Percentiles rank a stretch among this genome's conserved stretches.
These are phyloP conservation scores for Amblyopsis rosae DNA, from an alignment of 2,113 vertebrate genomes.

Conservation along the genomic window DNA sequence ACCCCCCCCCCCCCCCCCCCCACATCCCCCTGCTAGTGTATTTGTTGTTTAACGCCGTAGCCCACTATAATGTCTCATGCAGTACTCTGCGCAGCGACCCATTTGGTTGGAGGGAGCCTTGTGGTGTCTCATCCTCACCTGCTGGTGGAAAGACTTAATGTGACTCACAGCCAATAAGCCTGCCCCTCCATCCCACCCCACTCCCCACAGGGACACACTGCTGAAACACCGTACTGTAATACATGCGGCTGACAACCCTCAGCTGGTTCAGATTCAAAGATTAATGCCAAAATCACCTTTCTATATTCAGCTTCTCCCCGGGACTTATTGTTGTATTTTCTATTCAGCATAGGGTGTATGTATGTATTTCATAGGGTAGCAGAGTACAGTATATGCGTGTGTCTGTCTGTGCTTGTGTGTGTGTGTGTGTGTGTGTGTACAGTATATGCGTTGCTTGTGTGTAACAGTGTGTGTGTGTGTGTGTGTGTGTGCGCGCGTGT, in stretches of 20 bases:
- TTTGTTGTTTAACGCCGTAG: slow-evolving; percentile 44
- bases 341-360: too few relatives aligned
- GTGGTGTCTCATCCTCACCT: slow-evolving; percentile 57
- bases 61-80: slow-evolving; percentile 31
- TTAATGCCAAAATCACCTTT: too few relatives aligned
- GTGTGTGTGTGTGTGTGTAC: slow-evolving; percentile 9
- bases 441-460: background rate
- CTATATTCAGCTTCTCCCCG: background rate
- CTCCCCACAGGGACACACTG: slow-evolving; percentile 24
- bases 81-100: slow-evolving; percentile 51
- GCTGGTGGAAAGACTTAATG: slow-evolving; percentile 59
- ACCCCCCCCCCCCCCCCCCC: too few relatives aligned
- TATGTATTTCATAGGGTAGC: too few relatives aligned
- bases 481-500: background rate
- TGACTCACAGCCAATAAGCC: slow-evolving; percentile 69
- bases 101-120: slow-evolving; percentile 63
- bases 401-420: slow-evolving; percentile 3
- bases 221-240: background rate
- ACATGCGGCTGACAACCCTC: too few relatives aligned
- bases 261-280: too few relatives aligned
- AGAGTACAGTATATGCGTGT: background rate
- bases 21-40: too few relatives aligned
- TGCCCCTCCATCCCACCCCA: background rate
- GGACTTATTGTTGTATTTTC: background rate
- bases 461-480: too few relatives aligned